A percentile compares a stretch with the other conserved stretches of the same genome.
phyloP scores from a whole-genome alignment of 2,888 invertebrate species.

The Helicoverpa assulta region DNA sequence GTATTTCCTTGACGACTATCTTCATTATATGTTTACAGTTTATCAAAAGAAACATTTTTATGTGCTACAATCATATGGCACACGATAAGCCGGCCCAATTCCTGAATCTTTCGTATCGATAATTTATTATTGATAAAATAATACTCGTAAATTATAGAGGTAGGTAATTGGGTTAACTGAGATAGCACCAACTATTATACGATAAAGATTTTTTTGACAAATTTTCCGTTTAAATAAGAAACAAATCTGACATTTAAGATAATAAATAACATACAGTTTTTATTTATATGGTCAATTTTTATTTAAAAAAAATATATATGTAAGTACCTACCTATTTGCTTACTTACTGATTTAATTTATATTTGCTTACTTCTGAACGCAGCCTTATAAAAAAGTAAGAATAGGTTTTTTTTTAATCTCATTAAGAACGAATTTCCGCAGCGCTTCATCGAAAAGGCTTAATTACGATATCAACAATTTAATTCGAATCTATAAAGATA shows the following conservation, averaged over 20 bases:
- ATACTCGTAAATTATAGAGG: slow-evolving; percentile 78
- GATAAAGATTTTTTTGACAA: slow-evolving; percentile 47
- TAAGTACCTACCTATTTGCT: too few species aligned
- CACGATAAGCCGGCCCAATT: slow-evolving; percentile 71
- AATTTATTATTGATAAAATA: slow-evolving; percentile 68
- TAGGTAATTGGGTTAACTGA: slow-evolving; percentile 82
- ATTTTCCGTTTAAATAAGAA: slow-evolving; percentile 3
- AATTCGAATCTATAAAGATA: slow-evolving; percentile 43
- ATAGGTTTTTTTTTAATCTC: slow-evolving; percentile 15
- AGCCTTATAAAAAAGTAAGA: not conserved
- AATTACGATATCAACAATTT: slow-evolving; percentile 39
- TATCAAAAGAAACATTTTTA: slow-evolving; percentile 49
- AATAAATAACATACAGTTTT: too few species aligned
- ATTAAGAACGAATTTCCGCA: slow-evolving; percentile 19
- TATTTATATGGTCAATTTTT: too few species aligned
- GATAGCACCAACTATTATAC: slow-evolving; percentile 58
- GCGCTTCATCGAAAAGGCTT: slow-evolving; percentile 28
- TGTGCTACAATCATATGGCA: slow-evolving; percentile 57
- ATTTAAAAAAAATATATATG: too few species aligned
- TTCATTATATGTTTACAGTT: slow-evolving; percentile 21
- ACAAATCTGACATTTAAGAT: not conserved
- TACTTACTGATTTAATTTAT: too few species aligned
- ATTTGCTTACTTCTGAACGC: not conserved
- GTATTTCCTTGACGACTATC: slow-evolving; percentile 61
- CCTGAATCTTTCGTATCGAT: slow-evolving; percentile 66